phyloP scores from a whole-genome alignment of 2,888 invertebrate genomes.

The Papilio gigon region DNA sequence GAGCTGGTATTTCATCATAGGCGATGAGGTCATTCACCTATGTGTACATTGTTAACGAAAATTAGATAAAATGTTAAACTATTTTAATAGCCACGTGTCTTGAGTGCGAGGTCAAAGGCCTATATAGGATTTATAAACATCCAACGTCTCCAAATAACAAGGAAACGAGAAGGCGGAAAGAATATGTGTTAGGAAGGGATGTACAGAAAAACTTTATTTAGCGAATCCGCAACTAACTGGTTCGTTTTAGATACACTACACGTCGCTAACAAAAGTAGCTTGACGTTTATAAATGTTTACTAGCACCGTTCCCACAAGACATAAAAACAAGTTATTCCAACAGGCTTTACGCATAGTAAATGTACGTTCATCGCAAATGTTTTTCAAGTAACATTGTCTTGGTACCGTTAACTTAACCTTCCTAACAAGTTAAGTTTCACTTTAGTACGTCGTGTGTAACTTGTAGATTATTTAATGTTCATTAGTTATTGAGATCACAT shows the following conservation, averaged over 20 bases:
- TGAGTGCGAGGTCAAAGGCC: neutral
- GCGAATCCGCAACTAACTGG: too few relatives aligned
- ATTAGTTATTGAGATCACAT: neutral
- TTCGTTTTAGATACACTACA: too few relatives aligned
- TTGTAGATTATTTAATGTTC: neutral
- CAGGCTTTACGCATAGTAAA: neutral
- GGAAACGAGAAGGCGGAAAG: neutral
- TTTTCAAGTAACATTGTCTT: neutral
- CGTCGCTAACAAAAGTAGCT: neutral
- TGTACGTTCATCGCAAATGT: neutral
- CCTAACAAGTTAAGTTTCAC: neutral
- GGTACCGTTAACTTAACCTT: neutral
- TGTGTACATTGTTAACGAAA: too few relatives aligned
- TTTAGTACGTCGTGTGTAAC: neutral
- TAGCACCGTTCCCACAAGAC: neutral
- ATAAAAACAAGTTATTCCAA: constrained; percentile 7
- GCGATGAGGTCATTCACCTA: neutral
- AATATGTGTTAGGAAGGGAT: neutral
- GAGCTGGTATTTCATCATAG: neutral
- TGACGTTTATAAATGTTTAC: neutral
- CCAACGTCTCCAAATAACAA: neutral
- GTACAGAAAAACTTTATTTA: too few relatives aligned
- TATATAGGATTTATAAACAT: neutral
- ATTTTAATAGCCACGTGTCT: too few relatives aligned
- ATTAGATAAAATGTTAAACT: too few relatives aligned